A percentile compares a stretch with the other conserved stretches of the same genome.
phyloP scores from a whole-genome alignment of 2,888 invertebrate genomes.

The Coenonympha arcania region DNA sequence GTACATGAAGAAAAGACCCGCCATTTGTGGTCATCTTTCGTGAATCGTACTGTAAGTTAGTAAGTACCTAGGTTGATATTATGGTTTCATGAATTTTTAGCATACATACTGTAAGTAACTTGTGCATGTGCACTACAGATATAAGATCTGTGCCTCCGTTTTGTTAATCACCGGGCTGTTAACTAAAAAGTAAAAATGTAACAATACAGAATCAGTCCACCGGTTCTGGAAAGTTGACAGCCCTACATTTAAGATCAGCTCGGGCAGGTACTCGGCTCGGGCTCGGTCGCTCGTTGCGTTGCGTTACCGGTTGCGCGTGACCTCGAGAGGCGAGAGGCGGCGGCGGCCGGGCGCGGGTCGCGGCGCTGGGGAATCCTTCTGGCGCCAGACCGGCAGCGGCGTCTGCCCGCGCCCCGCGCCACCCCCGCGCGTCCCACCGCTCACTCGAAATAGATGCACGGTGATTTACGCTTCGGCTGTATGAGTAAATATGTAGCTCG shows the following conservation, averaged over 20 bases:
- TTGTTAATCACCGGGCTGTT: too few species aligned
- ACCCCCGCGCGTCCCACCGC: constrained; percentile 37
- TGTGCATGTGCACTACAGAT: too few species aligned
- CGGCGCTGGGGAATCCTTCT: constrained; percentile 75
- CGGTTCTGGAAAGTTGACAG: neutral
- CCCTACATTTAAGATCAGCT: constrained; percentile 19
- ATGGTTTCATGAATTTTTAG: too few species aligned
- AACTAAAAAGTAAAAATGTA: too few species aligned
- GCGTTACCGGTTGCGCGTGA: constrained; percentile 39
- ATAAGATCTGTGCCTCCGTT: too few species aligned
- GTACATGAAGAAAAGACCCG: too few species aligned
- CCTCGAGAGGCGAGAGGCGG: constrained; percentile 44
- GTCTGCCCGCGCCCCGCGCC: constrained; percentile 62
- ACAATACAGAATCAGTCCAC: too few species aligned
- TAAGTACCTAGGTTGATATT: too few species aligned
- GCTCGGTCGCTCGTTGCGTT: constrained; percentile 22
- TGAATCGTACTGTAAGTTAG: too few species aligned
- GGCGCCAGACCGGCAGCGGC: constrained; percentile 74
- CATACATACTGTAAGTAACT: too few species aligned
- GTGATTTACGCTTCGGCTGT: constrained; percentile 72
- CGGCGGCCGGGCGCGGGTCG: constrained; percentile 42
- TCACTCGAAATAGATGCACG: constrained; percentile 71
- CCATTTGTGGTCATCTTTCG: too few species aligned
- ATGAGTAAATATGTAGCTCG: constrained; percentile 70
- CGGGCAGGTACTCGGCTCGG: constrained; percentile 20